Evolutionary conservation across 2,888 invertebrate genomes (phyloP), one percentile per base, ranked within the genome.

Genomic region (Meloe dianella): DNA sequence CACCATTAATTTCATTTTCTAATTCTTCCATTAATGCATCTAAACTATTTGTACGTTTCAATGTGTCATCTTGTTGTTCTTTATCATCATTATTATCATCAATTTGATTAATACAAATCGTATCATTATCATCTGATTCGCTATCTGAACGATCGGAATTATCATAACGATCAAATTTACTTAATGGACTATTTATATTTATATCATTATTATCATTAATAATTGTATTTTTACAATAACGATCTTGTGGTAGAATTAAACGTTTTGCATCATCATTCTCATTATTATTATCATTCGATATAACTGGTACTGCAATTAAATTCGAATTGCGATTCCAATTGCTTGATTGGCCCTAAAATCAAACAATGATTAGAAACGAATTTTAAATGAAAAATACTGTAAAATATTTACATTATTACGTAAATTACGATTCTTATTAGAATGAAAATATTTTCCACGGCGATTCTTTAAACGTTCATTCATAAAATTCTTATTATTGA

Each of bases 1-100:
- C 72, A 60, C 81, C 79, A 66, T 80, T 80, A 72, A 86, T 86
- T 77, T 86, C 86, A 64, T 82, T 81, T 66, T 87, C 86, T 75
- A 87, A 81, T 71, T 87, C 86, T 62, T 85, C 82, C 84, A 87
- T 86, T 35, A 87, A 75, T 4, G 84, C 84, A 65, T 87, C 87
- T 57, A 87, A 78, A 74, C 86, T 87, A 70, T 84, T 84, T 58
- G 85, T 81, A 65, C 85, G 84, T 68, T 85, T 83, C 30, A 85
- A 79, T 73, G n/a, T 17, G 5, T 84, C 83, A 20, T 12, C 62
- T 62, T 80, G 60, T 38, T 64, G 1, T 29, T 59, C 74, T 4
- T 79, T 74, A 47, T 77, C 78, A 59, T 79, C 81, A 61, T 83
- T 84, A 51, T 73, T 83, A n/a, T 80, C 65, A 22, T 82, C 74